A percentile compares a stretch with the other conserved stretches of the same genome.
Evolutionary conservation across 2,797 vertebrate species (phyloP).

Genomic region (Sebastiscus albofasciatus): DNA sequence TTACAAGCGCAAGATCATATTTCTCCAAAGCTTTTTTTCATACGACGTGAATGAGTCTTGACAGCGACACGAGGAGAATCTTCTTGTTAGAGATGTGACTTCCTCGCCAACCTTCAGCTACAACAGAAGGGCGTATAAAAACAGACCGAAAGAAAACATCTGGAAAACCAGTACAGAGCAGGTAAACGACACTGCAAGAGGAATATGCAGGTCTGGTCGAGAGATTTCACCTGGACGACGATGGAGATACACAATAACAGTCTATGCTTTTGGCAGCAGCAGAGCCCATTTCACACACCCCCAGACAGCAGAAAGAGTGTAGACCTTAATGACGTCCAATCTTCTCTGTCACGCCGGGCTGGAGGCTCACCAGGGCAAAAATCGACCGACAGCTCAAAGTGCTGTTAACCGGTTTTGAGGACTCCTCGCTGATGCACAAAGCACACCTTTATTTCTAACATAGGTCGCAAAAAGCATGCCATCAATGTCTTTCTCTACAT

Average conservation of each 20-base stretch:
- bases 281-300: slow-evolving; percentile 71
- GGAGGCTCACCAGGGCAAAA: slow-evolving; percentile 77
- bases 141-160: slow-evolving; percentile 18
- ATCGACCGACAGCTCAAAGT: slow-evolving; percentile 77
- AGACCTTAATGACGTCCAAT: slow-evolving; percentile 82
- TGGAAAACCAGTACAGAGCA: slow-evolving; percentile 45
- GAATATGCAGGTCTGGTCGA: slow-evolving; percentile 51
- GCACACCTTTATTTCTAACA: slow-evolving; percentile 65
- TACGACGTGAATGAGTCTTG: slow-evolving; percentile 88
- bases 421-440: slow-evolving; percentile 68
- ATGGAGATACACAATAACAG: slow-evolving; percentile 72
- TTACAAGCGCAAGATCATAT: slow-evolving; percentile 96
- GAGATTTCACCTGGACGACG: slow-evolving; percentile 57
- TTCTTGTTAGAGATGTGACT: slow-evolving; percentile 48
- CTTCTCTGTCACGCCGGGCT: slow-evolving; percentile 80
- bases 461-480: slow-evolving; percentile 49
- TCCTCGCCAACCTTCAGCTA: slow-evolving; percentile 35
- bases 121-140: slow-evolving; percentile 43
- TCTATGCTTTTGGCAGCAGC: slow-evolving; percentile 64
- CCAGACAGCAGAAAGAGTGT: slow-evolving; percentile 69
- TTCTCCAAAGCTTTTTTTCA: slow-evolving; percentile 89
- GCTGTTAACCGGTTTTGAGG: slow-evolving; percentile 76
- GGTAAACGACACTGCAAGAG: slow-evolving; percentile 57
- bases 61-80: slow-evolving; percentile 87
- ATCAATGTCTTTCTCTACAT: slow-evolving; percentile 38